These are phyloP conservation scores for Notospermus geniculatus DNA, from an alignment of 1,140 invertebrate species.

Conservation along the genomic window DNA sequence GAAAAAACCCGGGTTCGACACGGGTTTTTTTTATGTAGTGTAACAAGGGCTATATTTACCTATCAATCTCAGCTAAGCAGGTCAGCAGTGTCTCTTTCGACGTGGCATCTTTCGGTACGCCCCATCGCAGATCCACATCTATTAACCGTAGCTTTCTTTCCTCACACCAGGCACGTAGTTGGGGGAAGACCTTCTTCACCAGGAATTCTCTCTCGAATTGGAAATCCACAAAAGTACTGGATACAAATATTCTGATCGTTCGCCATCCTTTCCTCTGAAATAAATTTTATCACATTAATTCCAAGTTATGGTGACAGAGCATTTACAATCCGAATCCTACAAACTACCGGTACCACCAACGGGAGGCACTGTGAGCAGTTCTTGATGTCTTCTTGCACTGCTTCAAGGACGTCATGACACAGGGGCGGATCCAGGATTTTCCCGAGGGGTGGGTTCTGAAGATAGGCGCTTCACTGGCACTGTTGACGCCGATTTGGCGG, in stretches of 20 bases:
- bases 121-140: slow-evolving; percentile 27
- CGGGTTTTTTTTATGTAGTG: no score
- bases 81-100: slow-evolving; percentile 18
- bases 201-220: slow-evolving; percentile 21
- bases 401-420: no score
- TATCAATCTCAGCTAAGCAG: slow-evolving; percentile 22
- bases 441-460: no score
- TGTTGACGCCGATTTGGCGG: no score
- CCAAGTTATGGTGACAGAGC: no score
- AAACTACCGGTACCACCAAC: no score
- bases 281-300: background rate
- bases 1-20: no score
- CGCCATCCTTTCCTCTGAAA: slow-evolving; percentile 3
- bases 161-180: slow-evolving; percentile 21
- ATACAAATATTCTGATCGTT: slow-evolving; percentile 21
- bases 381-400: no score
- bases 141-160: slow-evolving; percentile 14
- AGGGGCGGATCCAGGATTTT: no score
- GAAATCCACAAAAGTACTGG: slow-evolving; percentile 25
- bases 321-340: no score
- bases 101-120: slow-evolving; percentile 19
- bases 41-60: slow-evolving; percentile 8
- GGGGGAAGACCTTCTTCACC: slow-evolving; percentile 23
- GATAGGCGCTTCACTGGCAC: no score
- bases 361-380: no score